Percentiles rank a stretch among this genome's conserved stretches.
Conservation (phyloP, 2,113 vertebrate genomes). For the Coryphaenoides rupestris region DNA sequence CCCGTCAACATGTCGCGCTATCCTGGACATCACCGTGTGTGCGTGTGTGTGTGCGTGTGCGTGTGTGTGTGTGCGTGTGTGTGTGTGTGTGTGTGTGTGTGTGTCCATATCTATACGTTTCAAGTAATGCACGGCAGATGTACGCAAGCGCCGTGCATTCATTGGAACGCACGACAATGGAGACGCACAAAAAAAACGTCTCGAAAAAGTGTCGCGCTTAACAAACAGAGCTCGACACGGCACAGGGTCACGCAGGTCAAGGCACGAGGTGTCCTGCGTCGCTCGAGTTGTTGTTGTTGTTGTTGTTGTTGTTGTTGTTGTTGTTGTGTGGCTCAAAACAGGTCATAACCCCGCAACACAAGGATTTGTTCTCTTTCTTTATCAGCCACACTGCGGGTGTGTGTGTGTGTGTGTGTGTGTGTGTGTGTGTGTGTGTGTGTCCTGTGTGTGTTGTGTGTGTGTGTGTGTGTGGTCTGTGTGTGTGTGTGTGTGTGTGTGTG, state of each 20-base stretch:
- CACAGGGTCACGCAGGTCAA: neutral
- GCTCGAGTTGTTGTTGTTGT: too few species aligned
- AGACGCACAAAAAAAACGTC: too few species aligned
- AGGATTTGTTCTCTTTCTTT: neutral
- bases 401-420: constrained; percentile 29
- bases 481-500: too few species aligned
- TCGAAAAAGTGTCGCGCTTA: too few species aligned
- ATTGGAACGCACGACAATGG: too few species aligned
- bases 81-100: constrained; percentile 19
- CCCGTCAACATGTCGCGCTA: constrained; percentile 55
- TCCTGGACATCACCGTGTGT: constrained; percentile 17
- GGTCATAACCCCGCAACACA: neutral
- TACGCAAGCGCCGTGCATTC: constrained; percentile 59
- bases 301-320: too few species aligned
- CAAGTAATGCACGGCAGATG: constrained; percentile 43
- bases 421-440: too few species aligned
- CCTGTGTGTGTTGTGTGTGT: neutral
- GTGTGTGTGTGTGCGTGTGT: constrained; percentile 1
- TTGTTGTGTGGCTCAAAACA: too few species aligned
- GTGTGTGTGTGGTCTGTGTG: too few species aligned
- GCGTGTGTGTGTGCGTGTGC: too few species aligned
- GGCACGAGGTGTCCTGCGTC: too few species aligned
- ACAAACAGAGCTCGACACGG: constrained; percentile 55
- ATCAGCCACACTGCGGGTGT: neutral
- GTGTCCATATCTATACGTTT: constrained; percentile 39